These are phyloP conservation scores for Cossypha caffra DNA, from an alignment of 2,797 vertebrate species.

Conservation along the genomic window DNA sequence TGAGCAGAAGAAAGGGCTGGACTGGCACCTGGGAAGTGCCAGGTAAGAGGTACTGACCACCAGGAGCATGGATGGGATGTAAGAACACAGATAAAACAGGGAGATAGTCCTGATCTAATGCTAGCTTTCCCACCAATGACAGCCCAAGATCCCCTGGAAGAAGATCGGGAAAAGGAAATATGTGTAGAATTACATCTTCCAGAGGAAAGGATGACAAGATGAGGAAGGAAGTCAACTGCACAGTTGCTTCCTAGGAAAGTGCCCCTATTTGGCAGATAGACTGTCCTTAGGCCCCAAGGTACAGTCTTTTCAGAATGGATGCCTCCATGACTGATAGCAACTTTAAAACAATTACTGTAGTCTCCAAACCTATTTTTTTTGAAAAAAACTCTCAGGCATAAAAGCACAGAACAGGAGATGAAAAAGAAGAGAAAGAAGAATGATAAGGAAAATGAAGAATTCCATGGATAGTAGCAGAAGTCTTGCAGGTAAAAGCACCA, in stretches of 20 bases:
- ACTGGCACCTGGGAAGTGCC: not conserved
- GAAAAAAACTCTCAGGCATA: not conserved
- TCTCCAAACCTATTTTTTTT: not conserved
- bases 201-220: not conserved
- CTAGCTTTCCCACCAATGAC: not conserved
- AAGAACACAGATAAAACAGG: not conserved
- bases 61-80: not conserved
- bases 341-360: not conserved
- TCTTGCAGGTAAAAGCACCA: not conserved
- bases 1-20: fast-evolving
- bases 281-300: fast-evolving
- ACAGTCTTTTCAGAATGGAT: not conserved
- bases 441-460: not conserved
- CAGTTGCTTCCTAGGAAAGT: not conserved
- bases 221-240: not conserved
- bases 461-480: not conserved
- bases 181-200: not conserved
- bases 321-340: not conserved
- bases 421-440: not conserved
- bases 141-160: not conserved
- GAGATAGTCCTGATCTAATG: not conserved
- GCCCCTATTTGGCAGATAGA: fast-evolving
- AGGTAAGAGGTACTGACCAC: not conserved
- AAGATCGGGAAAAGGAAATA: not conserved
- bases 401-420: not conserved